These are phyloP conservation scores for Tetranychus piercei DNA, from an alignment of 2,888 invertebrate genomes.

Conservation along the genomic window DNA sequence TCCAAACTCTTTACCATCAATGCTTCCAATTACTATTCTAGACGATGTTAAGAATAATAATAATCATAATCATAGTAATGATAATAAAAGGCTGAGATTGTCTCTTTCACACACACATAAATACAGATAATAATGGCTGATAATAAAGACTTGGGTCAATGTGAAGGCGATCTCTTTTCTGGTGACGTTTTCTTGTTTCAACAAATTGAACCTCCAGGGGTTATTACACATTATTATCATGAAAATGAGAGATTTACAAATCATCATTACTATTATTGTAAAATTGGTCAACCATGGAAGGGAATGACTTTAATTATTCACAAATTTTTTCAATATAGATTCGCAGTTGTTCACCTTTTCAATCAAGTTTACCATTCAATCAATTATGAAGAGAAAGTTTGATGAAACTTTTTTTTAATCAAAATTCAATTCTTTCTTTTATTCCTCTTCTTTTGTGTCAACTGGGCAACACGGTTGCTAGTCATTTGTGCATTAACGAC, in stretches of 20 bases:
- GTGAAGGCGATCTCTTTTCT: background rate
- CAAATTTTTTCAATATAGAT: background rate
- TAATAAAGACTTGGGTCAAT: background rate
- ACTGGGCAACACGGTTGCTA: no score
- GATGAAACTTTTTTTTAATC: no score
- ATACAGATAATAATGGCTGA: background rate
- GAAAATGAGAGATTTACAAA: background rate
- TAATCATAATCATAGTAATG: background rate
- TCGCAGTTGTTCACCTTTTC: no score
- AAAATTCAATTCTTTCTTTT: no score
- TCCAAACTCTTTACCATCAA: background rate
- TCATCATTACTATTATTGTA: background rate
- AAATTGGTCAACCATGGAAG: background rate
- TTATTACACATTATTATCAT: background rate
- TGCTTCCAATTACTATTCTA: background rate
- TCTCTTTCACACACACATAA: background rate
- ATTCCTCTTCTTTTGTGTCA: no score
- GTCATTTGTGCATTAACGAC: no score
- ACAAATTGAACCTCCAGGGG: background rate
- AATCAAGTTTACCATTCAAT: no score
- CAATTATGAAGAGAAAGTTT: no score
- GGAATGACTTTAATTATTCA: background rate
- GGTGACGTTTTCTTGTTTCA: background rate
- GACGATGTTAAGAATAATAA: background rate
- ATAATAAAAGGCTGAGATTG: background rate